Evolutionary conservation across 2,888 invertebrate species (phyloP), one percentile per base, ranked within the genome.

Genomic region (Diplolepis rosae): DNA sequence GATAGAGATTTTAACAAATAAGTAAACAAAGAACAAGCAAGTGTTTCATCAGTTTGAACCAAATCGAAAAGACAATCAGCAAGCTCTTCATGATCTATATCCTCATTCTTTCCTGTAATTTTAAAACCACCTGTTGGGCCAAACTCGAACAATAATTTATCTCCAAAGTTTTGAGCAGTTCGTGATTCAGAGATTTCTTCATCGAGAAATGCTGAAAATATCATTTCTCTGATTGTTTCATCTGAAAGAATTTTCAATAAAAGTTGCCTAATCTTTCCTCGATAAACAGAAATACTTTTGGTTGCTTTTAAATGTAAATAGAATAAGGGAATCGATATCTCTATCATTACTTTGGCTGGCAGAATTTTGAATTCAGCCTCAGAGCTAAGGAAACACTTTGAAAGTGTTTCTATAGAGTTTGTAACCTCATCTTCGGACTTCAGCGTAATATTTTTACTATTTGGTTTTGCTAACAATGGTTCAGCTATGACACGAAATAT

Each of bases 1-100:
- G 80, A 73, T 22, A 90, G 74, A 66, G 85, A 86, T 68, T 85
- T 86, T 32, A 91, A 79, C 15, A 90, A 81, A 79, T 89, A 90
- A 27, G 82, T 83, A 71, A 91, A 90, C 66, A 90, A 82, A 42
- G 74, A 76, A 11, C 81, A 82, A n/a, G 84, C 81, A 11, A 89
- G 68, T 35, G 68, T 24, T 30, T 77, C 77, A 65, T 88, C 83
- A 32, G 76, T 79, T 61, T 83, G 79, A 15, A 89, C 77, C 56
- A 90, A 76, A 65, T 88, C 81, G 42, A 85, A 81, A 18, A 90
- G 70, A 66, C 80, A 81, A 56, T 89, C 88, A 1, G 84, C 84
- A 48, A 86, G 78, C 74, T 86, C 83, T 56, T 86, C 82, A 42
- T 84, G 70, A 42, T 79, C 83, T 22, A 80, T 71, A 24, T 84